A percentile compares a stretch with the other conserved stretches of the same genome.
Evolutionary conservation across 1,140 invertebrate species (phyloP).

Genomic region (Trichonephila clavipes): DNA sequence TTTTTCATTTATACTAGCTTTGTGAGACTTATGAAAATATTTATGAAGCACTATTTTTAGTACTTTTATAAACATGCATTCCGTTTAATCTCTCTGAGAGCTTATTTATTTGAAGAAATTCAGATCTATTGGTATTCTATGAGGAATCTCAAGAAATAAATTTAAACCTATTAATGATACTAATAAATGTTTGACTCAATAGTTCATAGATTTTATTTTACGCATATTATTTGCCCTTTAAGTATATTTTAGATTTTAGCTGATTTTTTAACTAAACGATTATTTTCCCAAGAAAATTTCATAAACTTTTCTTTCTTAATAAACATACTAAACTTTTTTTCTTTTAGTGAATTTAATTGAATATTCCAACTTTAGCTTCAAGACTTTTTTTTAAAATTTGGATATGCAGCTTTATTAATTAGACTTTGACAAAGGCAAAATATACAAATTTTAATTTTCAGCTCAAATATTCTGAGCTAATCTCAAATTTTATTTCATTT

Average conservation of each 20-base stretch:
- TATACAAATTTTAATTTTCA: too few species aligned
- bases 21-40: background rate
- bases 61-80: background rate
- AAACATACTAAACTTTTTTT: too few species aligned
- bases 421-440: too few species aligned
- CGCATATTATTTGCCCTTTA: background rate
- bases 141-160: background rate
- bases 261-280: too few species aligned
- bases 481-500: too few species aligned
- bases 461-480: too few species aligned
- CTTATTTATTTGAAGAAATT: background rate
- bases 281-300: too few species aligned
- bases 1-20: background rate
- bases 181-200: background rate
- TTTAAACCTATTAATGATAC: background rate
- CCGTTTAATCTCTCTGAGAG: background rate
- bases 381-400: too few species aligned
- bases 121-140: background rate
- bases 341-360: too few species aligned
- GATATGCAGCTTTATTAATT: too few species aligned
- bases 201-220: background rate
- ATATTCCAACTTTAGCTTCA: too few species aligned
- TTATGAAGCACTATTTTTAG: background rate
- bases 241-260: background rate
- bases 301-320: too few species aligned